These are phyloP conservation scores for Pheosia tremula DNA, from an alignment of 2,888 invertebrate genomes.

Conservation along the genomic window DNA sequence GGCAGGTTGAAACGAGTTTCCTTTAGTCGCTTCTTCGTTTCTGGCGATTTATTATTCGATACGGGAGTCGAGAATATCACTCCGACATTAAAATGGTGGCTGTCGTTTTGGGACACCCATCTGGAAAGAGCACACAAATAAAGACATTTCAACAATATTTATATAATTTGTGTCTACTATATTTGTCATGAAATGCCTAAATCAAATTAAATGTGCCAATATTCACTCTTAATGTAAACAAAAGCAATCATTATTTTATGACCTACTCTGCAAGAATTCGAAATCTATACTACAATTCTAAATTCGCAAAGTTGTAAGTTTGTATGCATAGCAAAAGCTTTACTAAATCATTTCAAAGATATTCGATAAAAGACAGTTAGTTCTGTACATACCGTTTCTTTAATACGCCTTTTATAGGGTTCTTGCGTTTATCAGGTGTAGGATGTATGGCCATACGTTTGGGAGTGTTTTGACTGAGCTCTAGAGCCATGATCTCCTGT, in stretches of 20 bases:
- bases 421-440: slow-evolving; percentile 77
- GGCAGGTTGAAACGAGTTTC: slow-evolving; percentile 87
- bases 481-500: slow-evolving; percentile 88
- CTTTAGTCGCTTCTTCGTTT: slow-evolving; percentile 75
- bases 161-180: slow-evolving; percentile 1
- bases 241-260: no score
- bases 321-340: no score
- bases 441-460: slow-evolving; percentile 84
- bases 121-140: slow-evolving; percentile 43
- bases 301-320: no score
- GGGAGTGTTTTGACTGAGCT: slow-evolving; percentile 88
- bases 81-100: slow-evolving; percentile 84
- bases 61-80: slow-evolving; percentile 94
- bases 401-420: slow-evolving; percentile 84
- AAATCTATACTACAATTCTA: no score
- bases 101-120: slow-evolving; percentile 86
- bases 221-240: no score
- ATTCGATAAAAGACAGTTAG: background rate
- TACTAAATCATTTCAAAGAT: no score
- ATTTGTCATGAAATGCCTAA: no score
- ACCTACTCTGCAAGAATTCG: no score
- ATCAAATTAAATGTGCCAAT: no score
- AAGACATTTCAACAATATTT: background rate
- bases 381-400: slow-evolving; percentile 78
- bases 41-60: slow-evolving; percentile 65